Evolutionary conservation across 2,113 vertebrate species (phyloP), one percentile per base, ranked within the genome.

Genomic region (Gobius niger): DNA sequence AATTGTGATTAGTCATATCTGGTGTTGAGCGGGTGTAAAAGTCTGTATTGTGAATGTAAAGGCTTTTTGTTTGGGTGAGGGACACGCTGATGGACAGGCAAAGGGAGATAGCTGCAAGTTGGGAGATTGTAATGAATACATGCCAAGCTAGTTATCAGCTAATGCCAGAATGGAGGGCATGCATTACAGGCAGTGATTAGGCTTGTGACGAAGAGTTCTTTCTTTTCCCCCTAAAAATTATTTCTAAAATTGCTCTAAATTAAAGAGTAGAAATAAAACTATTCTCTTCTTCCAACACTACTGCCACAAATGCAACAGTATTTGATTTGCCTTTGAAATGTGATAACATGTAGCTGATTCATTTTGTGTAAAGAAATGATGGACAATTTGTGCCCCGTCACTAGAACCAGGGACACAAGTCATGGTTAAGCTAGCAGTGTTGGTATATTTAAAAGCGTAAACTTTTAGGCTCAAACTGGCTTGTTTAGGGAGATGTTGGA

Each of bases 1-100:
- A 82, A 87, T 83, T 69, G 59, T 78, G 86, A 90, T 90, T 88
- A 83, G 84, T 83, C 80, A 80, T 85, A 88, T 90, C 84, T 88
- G 18, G 18, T 80, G 78, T 87, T 84, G 18, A 62, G 83, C 75
- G 7, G 44, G 77, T 83, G 82, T 83, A 77, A 88, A 72, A 86
- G 63, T 75, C 81, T 61, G 70, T 73, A 80, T 78, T 83, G 76
- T 78, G 34, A 6, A 18, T n/a, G 53, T 51, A 46, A 65, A 16
- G 50, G 50, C 65, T 75, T 44, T 80, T 69, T 59, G 67, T 85
- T 81, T 83, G 78, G 78, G 77, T 64, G 80, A 15, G 0, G 18
- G 68, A 68, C 67, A 68, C 18, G 11, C 73, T 68, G 66, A 79
- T 57, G 77, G 83, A 75, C 82, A 71, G 76, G 15, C 66, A 18